Conservation (phyloP, 2,113 vertebrate species). For the Tychaedon coryphoeus region DNA sequence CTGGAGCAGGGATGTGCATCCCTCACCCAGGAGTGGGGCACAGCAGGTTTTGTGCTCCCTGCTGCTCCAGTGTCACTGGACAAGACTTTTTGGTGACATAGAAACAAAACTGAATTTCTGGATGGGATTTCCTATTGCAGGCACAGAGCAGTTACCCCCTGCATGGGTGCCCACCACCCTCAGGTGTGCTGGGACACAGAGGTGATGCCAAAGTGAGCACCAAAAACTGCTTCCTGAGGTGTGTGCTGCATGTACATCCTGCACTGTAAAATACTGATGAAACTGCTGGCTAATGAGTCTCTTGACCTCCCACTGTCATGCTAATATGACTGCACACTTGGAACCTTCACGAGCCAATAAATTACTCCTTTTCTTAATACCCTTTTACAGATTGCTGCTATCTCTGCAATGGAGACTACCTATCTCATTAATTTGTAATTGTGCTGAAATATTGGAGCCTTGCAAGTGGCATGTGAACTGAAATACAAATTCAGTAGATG, state of each 20-base stretch:
- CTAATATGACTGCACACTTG: background rate
- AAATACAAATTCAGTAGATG: background rate
- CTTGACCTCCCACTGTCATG: conserved; percentile 54
- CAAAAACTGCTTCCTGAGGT: background rate
- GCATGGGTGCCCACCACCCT: background rate
- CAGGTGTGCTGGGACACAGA: background rate
- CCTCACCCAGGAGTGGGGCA: too few species aligned
- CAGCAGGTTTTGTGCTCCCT: background rate
- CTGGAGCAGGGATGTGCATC: background rate
- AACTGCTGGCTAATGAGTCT: conserved; percentile 24
- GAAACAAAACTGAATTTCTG: background rate
- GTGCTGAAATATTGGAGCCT: conserved; percentile 46
- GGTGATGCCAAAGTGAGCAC: background rate
- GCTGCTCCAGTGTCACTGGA: background rate
- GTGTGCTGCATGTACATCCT: background rate
- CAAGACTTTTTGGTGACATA: background rate
- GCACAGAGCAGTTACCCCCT: background rate
- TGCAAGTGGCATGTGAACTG: background rate
- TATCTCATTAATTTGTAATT: conserved; percentile 64
- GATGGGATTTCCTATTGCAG: background rate
- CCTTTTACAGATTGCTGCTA: conserved; percentile 33
- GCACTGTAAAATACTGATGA: background rate
- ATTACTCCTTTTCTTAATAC: conserved; percentile 33
- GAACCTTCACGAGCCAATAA: conserved; percentile 36
- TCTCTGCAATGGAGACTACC: conserved; percentile 25